Base-by-base conservation (phyloP, 1,140 invertebrate species). In the Triops longicaudatus region DNA sequence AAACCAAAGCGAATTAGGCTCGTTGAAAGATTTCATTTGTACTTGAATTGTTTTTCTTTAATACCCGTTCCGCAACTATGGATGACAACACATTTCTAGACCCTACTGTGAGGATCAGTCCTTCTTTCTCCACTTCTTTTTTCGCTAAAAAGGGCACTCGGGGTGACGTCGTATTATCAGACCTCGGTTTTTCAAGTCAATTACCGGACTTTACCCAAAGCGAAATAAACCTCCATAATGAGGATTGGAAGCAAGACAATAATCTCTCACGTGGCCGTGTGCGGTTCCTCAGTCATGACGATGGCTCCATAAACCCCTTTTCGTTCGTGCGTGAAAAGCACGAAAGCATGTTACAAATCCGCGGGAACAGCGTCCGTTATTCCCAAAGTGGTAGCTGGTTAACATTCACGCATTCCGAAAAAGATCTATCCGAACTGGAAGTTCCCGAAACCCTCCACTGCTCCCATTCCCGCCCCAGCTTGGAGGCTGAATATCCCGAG, bases 321-420 rank as follows among this genome's bases (percentile, higher is more conserved):
- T 63, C 50, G 14, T 63, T 63, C 50, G 50, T 63, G 50, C 50
- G 50, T 63, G 50, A 63, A 63, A 63, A 17, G 50, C 14, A 63
- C 50, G 50, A 63, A 63, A 63, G 14, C 50, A 63, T 17, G 14
- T 63, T 63, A 63, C 50, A 63, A 6, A 14, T 63, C 50, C 50
- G 50, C 50, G 50, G 50, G 4, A 63, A 17, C 50, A 63, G 50
- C 50, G 50, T 63, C n/a, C 50, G 50, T n/a, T 22, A 63, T 63
- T 63, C 50, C 50, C 50, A 63, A 22, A 63, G 50, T 22, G 50
- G 50, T 11, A 63, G 50, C 50, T 63, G 50, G 50, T 63, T 63
- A 63, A 63, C 50, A 5, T 63, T 63, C 50, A 63, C 50, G 14
- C 50, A 63, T 22, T 63, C 50, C 50, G 50, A 63, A 14, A 63